A percentile compares a stretch with the other conserved stretches of the same genome.
These are phyloP conservation scores for Andrena trimmerana DNA, from an alignment of 2,888 invertebrate species.

Conservation along the genomic window DNA sequence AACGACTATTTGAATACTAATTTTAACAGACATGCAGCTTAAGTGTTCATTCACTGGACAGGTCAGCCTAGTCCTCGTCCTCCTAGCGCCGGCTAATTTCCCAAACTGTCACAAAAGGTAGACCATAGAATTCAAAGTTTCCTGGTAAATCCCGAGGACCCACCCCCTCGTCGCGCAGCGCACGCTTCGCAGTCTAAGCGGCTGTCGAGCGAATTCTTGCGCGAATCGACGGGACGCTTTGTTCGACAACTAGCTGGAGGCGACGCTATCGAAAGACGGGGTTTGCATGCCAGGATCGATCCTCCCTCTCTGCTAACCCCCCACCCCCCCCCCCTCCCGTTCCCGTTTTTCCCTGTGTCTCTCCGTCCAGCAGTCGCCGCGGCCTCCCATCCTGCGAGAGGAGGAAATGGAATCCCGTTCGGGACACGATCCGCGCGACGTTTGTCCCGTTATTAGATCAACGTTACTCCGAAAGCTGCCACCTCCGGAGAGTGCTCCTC, in stretches of 20 bases:
- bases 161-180: slow-evolving; percentile 13
- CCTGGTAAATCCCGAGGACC: slow-evolving; percentile 22
- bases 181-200: slow-evolving; percentile 53
- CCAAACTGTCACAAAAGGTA: slow-evolving; percentile 32
- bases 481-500: slow-evolving; percentile 42
- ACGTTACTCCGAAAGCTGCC: slow-evolving; percentile 71
- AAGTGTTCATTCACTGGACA: too few species aligned
- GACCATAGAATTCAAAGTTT: slow-evolving; percentile 25
- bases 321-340: slow-evolving; percentile 8
- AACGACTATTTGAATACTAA: too few species aligned
- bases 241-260: slow-evolving; percentile 68
- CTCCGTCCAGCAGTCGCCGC: slow-evolving; percentile 31
- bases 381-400: slow-evolving; percentile 66
- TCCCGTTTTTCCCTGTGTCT: slow-evolving; percentile 10
- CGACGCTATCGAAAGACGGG: slow-evolving; percentile 73
- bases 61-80: too few species aligned
- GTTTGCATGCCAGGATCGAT: slow-evolving; percentile 71
- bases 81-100: slow-evolving; percentile 29
- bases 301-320: slow-evolving; percentile 38
- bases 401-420: slow-evolving; percentile 82
- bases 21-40: too few species aligned
- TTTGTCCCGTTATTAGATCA: slow-evolving; percentile 82
- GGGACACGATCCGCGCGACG: slow-evolving; percentile 76
- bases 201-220: slow-evolving; percentile 63
- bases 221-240: slow-evolving; percentile 59